Evolutionary conservation across 92 coral and sea anemone species (phyloP).

Genomic region (Epizoanthus fatuus): DNA sequence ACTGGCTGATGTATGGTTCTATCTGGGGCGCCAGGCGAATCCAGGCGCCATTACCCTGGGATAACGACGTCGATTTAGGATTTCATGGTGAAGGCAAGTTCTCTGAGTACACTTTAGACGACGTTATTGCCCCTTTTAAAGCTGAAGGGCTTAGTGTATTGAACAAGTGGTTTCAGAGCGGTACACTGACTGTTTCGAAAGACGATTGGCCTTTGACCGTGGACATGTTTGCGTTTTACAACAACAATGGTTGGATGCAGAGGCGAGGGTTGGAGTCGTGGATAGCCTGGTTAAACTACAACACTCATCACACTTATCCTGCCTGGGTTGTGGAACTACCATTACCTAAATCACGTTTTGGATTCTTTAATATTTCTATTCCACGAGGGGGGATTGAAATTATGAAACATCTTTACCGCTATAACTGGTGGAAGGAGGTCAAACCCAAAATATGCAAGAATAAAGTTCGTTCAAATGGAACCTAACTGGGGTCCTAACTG

Average conservation of each 20-base stretch:
- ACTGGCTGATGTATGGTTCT: conserved; percentile 89
- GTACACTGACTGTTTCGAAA: conserved; percentile 57
- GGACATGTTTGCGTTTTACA: conserved; percentile 79
- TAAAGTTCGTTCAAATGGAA: too few species aligned
- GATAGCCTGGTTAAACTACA: conserved; percentile 72
- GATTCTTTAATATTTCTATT: conserved; percentile 52
- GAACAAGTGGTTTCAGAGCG: conserved; percentile 63
- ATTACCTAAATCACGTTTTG: conserved; percentile 78
- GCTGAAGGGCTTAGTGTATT: conserved; percentile 46
- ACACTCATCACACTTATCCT: conserved; percentile 81
- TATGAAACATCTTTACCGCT: background rate
- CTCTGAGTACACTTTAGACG: conserved; percentile 34
- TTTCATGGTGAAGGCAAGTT: conserved; percentile 70
- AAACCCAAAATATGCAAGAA: too few species aligned
- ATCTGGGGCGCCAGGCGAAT: conserved; percentile 81
- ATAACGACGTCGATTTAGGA: conserved; percentile 84
- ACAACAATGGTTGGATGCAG: conserved; percentile 76
- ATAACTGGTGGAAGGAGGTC: too few species aligned
- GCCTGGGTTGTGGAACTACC: conserved; percentile 83
- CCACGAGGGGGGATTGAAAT: background rate
- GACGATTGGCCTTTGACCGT: conserved; percentile 63
- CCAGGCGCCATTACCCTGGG: conserved; percentile 84
- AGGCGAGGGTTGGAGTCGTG: conserved; percentile 87
- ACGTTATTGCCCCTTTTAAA: conserved; percentile 55
- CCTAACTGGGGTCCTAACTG: too few species aligned